Evolutionary conservation across 2,113 vertebrate genomes (phyloP).

Genomic region (Etheostoma spectabile): DNA sequence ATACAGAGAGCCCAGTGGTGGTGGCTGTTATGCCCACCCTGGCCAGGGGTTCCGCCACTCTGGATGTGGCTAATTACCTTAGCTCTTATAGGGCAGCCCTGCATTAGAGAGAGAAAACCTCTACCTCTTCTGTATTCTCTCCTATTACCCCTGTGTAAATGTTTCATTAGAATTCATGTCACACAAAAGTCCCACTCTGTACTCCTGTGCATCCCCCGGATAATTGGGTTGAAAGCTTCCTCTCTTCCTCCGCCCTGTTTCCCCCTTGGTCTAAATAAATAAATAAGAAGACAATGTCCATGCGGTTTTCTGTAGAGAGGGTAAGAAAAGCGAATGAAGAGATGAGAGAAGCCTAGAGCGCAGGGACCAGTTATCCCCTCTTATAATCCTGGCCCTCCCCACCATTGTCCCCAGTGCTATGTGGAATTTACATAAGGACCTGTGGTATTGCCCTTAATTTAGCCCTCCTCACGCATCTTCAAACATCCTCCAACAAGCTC

Average conservation of each 20-base stretch:
- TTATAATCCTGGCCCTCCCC: conserved; percentile 72
- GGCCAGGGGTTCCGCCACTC: conserved; percentile 42
- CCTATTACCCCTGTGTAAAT: conserved; percentile 62
- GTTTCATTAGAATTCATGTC: conserved; percentile 83
- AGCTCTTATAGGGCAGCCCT: conserved; percentile 66
- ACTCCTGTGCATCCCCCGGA: conserved; percentile 70
- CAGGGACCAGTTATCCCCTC: conserved; percentile 77
- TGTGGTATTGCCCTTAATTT: conserved; percentile 74
- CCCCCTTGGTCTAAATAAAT: conserved; percentile 75
- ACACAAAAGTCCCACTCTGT: conserved; percentile 76
- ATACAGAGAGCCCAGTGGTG: conserved; percentile 47
- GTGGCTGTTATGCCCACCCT: conserved; percentile 35
- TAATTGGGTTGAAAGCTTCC: conserved; percentile 83
- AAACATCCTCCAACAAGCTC: conserved; percentile 69
- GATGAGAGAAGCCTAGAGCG: conserved; percentile 72
- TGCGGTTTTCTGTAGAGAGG: conserved; percentile 58
- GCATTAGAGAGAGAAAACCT: conserved; percentile 53
- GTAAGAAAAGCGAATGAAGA: conserved; percentile 66
- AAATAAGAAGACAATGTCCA: conserved; percentile 77
- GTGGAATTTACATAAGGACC: conserved; percentile 78
- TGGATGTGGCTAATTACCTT: conserved; percentile 72
- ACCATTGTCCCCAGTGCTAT: conserved; percentile 61
- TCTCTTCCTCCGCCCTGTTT: conserved; percentile 46
- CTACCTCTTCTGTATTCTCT: conserved; percentile 59
- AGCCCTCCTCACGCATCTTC: conserved; percentile 72